Evolutionary conservation across 2,888 invertebrate species (phyloP).

Genomic region (Deilephila porcellus): DNA sequence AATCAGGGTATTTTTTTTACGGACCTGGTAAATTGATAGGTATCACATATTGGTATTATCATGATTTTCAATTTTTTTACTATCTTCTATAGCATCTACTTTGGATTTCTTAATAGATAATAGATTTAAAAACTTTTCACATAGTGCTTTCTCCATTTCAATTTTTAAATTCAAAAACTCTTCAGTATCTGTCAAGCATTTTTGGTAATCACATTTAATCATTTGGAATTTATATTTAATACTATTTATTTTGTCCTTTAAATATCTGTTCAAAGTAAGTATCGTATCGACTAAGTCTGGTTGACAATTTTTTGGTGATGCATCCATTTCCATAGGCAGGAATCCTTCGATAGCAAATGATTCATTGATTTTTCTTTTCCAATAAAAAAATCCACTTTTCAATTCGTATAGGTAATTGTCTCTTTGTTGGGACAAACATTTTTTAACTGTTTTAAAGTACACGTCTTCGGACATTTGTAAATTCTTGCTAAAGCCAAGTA

Average conservation of each 20-base stretch:
- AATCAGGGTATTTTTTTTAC: too few relatives aligned
- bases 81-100: conserved; percentile 27
- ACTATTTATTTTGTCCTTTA: conserved; percentile 53
- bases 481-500: conserved; percentile 65
- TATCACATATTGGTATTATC: background rate
- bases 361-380: conserved; percentile 61
- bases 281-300: conserved; percentile 65
- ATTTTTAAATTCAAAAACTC: conserved; percentile 70
- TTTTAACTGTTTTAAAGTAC: conserved; percentile 57
- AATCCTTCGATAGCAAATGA: conserved; percentile 66
- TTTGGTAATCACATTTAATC: conserved; percentile 60
- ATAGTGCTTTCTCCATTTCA: conserved; percentile 69
- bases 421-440: conserved; percentile 57
- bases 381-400: conserved; percentile 71
- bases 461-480: conserved; percentile 56
- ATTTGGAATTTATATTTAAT: conserved; percentile 50
- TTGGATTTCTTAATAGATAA: conserved; percentile 51
- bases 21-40: too few relatives aligned
- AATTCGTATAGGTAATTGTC: conserved; percentile 65
- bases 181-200: conserved; percentile 67
- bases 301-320: conserved; percentile 45
- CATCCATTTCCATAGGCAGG: conserved; percentile 62
- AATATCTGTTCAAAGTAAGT: conserved; percentile 58
- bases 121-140: conserved; percentile 63
- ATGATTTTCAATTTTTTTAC: background rate